These are phyloP conservation scores for Lutraria rhynchaena DNA, from an alignment of 1,140 invertebrate species.

Conservation along the genomic window DNA sequence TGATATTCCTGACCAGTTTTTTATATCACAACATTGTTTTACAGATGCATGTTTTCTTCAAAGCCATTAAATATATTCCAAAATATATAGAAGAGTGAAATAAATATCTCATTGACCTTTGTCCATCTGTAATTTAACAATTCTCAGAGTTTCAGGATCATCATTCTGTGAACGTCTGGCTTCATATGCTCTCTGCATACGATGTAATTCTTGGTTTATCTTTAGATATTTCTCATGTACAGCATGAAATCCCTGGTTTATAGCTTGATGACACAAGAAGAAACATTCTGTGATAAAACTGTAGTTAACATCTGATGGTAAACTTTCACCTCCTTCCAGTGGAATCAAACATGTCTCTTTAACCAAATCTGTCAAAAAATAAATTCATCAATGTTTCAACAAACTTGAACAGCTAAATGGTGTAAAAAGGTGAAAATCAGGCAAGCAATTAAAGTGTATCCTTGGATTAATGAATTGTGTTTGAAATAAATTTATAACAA, in stretches of 20 bases:
- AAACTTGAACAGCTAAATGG: no score
- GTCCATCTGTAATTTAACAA: conserved; percentile 86
- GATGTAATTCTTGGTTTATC: conserved; percentile 88
- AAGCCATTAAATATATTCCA: no score
- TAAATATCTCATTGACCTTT: no score
- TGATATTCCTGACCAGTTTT: no score
- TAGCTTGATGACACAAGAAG: conserved; percentile 92
- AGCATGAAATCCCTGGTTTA: conserved; percentile 90
- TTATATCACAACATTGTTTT: no score
- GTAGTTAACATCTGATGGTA: conserved; percentile 82
- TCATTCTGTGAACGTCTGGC: conserved; percentile 82
- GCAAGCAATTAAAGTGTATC: no score
- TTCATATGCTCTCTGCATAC: conserved; percentile 88
- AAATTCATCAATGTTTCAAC: no score
- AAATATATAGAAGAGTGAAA: no score
- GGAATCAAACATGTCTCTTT: conserved; percentile 92
- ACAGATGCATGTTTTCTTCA: no score
- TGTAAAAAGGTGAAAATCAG: no score
- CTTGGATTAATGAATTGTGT: no score
- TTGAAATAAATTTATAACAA: no score
- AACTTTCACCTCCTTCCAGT: conserved; percentile 84
- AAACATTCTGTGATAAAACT: conserved; percentile 96
- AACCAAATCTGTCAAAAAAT: conserved; percentile 82
- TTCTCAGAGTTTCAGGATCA: conserved; percentile 84
- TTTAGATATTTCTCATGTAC: conserved; percentile 89